A percentile compares a stretch with the other conserved stretches of the same genome.
These are phyloP conservation scores for Etheostoma spectabile DNA, from an alignment of 2,113 vertebrate species.

Conservation along the genomic window DNA sequence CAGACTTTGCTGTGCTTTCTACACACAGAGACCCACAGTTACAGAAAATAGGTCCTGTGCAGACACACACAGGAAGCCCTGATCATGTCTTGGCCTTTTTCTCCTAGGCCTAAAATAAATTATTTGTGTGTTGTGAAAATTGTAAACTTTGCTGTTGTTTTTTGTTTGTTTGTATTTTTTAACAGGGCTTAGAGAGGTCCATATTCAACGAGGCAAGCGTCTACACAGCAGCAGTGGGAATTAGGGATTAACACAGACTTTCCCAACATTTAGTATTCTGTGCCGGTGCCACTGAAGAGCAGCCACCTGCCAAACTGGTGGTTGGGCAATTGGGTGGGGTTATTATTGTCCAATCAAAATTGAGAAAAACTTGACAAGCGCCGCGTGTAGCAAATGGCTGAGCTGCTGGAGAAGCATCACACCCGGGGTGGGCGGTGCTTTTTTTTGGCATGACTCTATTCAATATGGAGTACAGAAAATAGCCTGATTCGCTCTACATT, in stretches of 20 bases:
- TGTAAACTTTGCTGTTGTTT: neutral
- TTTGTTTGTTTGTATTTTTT: neutral
- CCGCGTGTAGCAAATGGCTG: conserved; percentile 38
- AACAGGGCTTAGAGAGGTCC: neutral
- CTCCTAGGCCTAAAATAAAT: conserved; percentile 14
- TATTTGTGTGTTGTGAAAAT: neutral
- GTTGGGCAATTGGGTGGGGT: conserved; percentile 10
- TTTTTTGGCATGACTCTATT: conserved; percentile 37
- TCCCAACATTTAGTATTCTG: conserved; percentile 57
- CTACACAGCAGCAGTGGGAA: neutral
- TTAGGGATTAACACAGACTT: conserved; percentile 11
- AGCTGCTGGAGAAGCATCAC: neutral
- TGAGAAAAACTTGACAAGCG: conserved; percentile 42
- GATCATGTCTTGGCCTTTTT: neutral
- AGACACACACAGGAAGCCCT: conserved; percentile 25
- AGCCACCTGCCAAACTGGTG: conserved; percentile 36
- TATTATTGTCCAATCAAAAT: conserved; percentile 55
- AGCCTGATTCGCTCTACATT: conserved; percentile 35
- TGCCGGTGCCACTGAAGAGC: conserved; percentile 31
- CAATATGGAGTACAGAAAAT: conserved; percentile 79
- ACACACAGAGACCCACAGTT: conserved; percentile 54
- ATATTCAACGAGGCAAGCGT: neutral
- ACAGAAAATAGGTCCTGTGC: conserved; percentile 32
- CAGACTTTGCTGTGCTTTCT: conserved; percentile 78
- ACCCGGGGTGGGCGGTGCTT: conserved; percentile 60